Percentiles rank a stretch among this genome's conserved stretches.
Evolutionary conservation across 2,888 invertebrate species (phyloP).

Genomic region (Spodoptera exigua): DNA sequence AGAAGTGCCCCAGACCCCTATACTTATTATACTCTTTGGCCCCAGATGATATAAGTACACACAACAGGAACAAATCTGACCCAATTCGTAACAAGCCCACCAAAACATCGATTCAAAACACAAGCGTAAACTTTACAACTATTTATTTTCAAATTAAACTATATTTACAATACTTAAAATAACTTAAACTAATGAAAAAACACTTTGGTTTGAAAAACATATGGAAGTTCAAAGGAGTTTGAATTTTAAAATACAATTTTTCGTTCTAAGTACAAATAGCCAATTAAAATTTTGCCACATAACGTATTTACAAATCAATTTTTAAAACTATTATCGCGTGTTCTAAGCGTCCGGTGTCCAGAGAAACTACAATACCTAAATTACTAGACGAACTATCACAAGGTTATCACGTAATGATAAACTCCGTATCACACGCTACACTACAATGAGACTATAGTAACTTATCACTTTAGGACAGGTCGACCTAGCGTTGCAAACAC

Average conservation of each 20-base stretch:
- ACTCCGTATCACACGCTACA: slow-evolving; percentile 58
- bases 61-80: slow-evolving; percentile 47
- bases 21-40: too few species aligned
- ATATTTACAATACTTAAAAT: slow-evolving; percentile 54
- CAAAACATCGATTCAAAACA: slow-evolving; percentile 42
- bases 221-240: slow-evolving; percentile 50
- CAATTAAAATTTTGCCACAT: slow-evolving; percentile 75
- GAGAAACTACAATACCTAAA: slow-evolving; percentile 70
- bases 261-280: slow-evolving; percentile 81
- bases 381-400: slow-evolving; percentile 79
- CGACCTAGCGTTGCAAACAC: slow-evolving; percentile 33
- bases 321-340: slow-evolving; percentile 80
- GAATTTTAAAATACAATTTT: slow-evolving; percentile 57
- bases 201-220: slow-evolving; percentile 53
- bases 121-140: slow-evolving; percentile 19
- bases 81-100: slow-evolving; percentile 38
- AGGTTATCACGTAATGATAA: slow-evolving; percentile 76
- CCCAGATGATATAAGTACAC: slow-evolving; percentile 50
- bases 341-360: slow-evolving; percentile 81
- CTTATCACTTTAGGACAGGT: slow-evolving; percentile 52
- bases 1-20: slow-evolving; percentile 56
- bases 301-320: slow-evolving; percentile 62
- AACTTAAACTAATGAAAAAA: slow-evolving; percentile 37
- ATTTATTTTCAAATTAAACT: slow-evolving; percentile 54
- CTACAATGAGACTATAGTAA: slow-evolving; percentile 50